These are phyloP conservation scores for Ptilodon capucinus DNA, from an alignment of 2,888 invertebrate genomes.

Conservation along the genomic window DNA sequence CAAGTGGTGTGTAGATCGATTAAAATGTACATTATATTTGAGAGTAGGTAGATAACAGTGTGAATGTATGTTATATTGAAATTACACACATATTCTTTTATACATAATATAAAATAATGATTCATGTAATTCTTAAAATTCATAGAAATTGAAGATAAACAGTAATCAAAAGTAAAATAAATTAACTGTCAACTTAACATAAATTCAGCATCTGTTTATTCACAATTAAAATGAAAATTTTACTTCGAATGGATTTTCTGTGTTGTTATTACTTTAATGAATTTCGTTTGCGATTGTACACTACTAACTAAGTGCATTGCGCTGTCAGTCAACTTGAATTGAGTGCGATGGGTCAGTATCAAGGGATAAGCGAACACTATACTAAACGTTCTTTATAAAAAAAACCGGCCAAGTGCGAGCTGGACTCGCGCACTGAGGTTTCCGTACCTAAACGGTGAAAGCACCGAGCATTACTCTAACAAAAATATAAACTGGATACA, in stretches of 20 bases:
- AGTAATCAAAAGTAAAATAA: background rate
- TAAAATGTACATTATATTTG: too few relatives aligned
- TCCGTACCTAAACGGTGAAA: too few relatives aligned
- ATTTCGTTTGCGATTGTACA: slow-evolving; percentile 15
- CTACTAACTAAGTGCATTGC: slow-evolving; percentile 13
- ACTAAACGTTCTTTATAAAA: background rate
- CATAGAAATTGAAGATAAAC: background rate
- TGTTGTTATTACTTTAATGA: slow-evolving; percentile 1
- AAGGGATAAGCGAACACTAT: slow-evolving; percentile 11
- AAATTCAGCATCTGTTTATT: too few relatives aligned
- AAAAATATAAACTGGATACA: too few relatives aligned
- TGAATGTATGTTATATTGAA: too few relatives aligned
- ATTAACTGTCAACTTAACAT: background rate
- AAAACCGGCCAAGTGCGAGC: too few relatives aligned
- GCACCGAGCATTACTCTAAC: too few relatives aligned
- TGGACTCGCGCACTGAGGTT: too few relatives aligned
- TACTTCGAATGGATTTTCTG: slow-evolving; percentile 13
- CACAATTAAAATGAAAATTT: background rate
- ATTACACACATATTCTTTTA: too few relatives aligned
- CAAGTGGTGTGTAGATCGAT: too few relatives aligned
- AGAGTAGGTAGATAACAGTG: too few relatives aligned
- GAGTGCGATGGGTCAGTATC: slow-evolving; percentile 9
- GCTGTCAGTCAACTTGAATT: slow-evolving; percentile 23
- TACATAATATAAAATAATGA: too few relatives aligned
- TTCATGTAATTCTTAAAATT: background rate